phyloP scores from a whole-genome alignment of 2,888 invertebrate genomes.

The Hydriomena furcata region DNA sequence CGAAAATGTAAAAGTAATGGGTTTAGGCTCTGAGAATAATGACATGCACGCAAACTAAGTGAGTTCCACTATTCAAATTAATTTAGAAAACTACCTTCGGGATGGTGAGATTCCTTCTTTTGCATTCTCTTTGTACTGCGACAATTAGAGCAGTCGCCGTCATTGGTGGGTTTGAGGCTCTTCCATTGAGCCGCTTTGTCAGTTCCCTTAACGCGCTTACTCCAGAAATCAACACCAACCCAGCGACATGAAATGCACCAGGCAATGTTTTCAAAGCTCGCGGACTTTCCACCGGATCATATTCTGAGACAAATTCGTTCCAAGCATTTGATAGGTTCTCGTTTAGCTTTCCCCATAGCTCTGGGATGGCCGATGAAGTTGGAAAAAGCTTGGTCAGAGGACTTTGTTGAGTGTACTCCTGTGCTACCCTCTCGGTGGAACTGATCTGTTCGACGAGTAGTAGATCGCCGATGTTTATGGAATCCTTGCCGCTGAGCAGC shows the following conservation, averaged over 20 bases:
- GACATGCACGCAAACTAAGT: too few species aligned
- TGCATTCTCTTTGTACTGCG: conserved; percentile 66
- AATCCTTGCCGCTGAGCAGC: conserved; percentile 87
- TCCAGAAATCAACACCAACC: conserved; percentile 85
- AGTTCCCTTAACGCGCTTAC: conserved; percentile 86
- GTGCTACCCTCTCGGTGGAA: conserved; percentile 59
- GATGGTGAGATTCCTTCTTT: conserved; percentile 66
- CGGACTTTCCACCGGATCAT: conserved; percentile 90
- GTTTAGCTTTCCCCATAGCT: conserved; percentile 86
- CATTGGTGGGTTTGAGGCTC: conserved; percentile 60
- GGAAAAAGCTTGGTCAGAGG: conserved; percentile 82
- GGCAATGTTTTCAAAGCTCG: conserved; percentile 84
- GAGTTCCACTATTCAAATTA: too few species aligned
- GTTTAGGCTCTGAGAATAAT: too few species aligned
- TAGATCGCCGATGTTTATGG: conserved; percentile 89
- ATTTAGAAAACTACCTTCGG: conserved; percentile 55
- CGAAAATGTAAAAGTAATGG: too few species aligned
- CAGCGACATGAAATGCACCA: conserved; percentile 84
- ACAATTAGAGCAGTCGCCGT: conserved; percentile 73
- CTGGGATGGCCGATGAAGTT: conserved; percentile 85
- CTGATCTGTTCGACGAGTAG: conserved; percentile 83
- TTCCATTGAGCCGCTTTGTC: conserved; percentile 72
- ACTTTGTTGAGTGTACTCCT: conserved; percentile 61
- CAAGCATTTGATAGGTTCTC: conserved; percentile 88
- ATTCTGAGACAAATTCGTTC: conserved; percentile 91